Evolutionary conservation across 1,140 invertebrate genomes (phyloP).

Genomic region (Microplitis demolitor): DNA sequence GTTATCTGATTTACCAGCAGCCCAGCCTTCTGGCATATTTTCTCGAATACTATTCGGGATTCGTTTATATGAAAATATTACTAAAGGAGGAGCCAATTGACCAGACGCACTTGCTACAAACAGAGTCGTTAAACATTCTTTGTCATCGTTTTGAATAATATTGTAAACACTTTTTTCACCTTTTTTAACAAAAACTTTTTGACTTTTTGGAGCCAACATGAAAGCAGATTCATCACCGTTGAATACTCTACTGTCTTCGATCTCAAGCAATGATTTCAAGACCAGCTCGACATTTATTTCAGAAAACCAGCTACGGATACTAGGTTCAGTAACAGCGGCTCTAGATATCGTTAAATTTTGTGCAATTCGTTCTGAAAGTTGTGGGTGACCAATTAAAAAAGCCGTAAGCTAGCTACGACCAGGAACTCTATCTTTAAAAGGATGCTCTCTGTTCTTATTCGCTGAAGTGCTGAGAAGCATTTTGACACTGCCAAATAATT

Average conservation of each 20-base stretch:
- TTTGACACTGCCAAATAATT: slow-evolving; percentile 24
- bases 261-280: too few species aligned
- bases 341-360: slow-evolving; percentile 3
- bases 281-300: background rate
- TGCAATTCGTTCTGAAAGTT: background rate
- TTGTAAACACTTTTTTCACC: slow-evolving; percentile 47
- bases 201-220: slow-evolving; percentile 42
- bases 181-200: slow-evolving; percentile 41
- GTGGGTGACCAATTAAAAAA: slow-evolving; percentile 4
- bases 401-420: background rate
- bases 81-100: background rate
- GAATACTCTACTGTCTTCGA: slow-evolving; percentile 15
- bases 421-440: background rate
- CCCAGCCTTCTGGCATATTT: slow-evolving; percentile 39
- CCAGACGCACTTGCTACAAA: slow-evolving; percentile 44
- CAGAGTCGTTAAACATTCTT: slow-evolving; percentile 45
- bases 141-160: slow-evolving; percentile 36
- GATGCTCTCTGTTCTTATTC: background rate
- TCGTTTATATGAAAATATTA: slow-evolving; percentile 23
- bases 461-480: background rate
- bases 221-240: slow-evolving; percentile 47
- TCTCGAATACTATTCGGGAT: slow-evolving; percentile 32
- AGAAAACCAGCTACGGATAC: slow-evolving; percentile 18
- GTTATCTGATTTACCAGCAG: slow-evolving; percentile 37
- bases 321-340: background rate